Evolutionary conservation across 1,140 invertebrate species (phyloP).

Genomic region (Parapsyche elsis): DNA sequence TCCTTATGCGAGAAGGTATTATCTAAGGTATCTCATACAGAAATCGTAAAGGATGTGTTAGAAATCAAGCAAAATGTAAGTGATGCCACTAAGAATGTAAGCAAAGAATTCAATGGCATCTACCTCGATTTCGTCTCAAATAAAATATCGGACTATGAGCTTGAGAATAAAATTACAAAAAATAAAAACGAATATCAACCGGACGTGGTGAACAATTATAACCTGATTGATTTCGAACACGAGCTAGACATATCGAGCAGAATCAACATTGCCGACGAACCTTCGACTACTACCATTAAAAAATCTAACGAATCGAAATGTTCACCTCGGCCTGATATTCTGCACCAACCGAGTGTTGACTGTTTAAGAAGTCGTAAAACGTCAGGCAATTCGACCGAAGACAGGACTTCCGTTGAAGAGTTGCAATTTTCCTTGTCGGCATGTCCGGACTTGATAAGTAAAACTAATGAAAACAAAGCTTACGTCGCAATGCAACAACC

Average conservation of each 20-base stretch:
- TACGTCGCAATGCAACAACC: slow-evolving; percentile 10
- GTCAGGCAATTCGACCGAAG: background rate
- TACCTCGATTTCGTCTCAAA: no score
- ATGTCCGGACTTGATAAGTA: slow-evolving; percentile 39
- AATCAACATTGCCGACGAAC: background rate
- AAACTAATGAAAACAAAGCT: slow-evolving; percentile 10
- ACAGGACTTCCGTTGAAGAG: background rate
- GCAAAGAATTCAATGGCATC: no score
- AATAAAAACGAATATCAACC: background rate
- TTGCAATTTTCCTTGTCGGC: background rate
- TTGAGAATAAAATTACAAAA: background rate
- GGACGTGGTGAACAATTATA: background rate
- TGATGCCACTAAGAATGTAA: no score
- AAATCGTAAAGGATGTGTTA: background rate
- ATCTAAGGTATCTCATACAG: background rate
- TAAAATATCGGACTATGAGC: no score
- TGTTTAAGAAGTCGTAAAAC: background rate
- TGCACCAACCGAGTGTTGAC: background rate
- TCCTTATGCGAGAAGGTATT: background rate
- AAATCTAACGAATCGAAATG: slow-evolving; percentile 17
- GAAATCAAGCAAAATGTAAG: no score
- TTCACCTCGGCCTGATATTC: background rate
- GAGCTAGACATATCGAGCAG: background rate
- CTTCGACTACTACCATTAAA: background rate
- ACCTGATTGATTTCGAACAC: background rate